phyloP scores from a whole-genome alignment of 1,140 invertebrate species.

The Episyrphus balteatus region DNA sequence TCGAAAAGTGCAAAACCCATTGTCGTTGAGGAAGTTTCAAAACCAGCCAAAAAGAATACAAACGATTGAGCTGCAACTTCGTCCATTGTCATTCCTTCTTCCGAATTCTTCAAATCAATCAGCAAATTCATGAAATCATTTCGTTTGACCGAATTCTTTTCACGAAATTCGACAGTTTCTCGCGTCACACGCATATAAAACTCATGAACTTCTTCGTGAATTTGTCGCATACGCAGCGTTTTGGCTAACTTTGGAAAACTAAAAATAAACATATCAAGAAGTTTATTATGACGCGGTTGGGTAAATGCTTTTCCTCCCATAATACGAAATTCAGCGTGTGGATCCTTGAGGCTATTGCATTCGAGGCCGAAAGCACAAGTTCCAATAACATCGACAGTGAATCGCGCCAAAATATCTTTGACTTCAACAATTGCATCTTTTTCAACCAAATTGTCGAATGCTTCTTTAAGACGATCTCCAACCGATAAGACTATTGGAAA shows the following conservation, averaged over 20 bases:
- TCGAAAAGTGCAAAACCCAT: slow-evolving; percentile 41
- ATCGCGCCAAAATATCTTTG: slow-evolving; percentile 35
- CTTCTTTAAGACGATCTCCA: slow-evolving; percentile 8
- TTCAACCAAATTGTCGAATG: slow-evolving; percentile 25
- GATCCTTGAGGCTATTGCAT: slow-evolving; percentile 34
- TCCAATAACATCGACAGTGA: slow-evolving; percentile 39
- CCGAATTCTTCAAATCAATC: slow-evolving; percentile 12
- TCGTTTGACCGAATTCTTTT: slow-evolving; percentile 21
- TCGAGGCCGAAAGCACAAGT: slow-evolving; percentile 37
- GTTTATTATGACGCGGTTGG: slow-evolving; percentile 9
- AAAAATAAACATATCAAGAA: slow-evolving; percentile 13
- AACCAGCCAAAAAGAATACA: slow-evolving; percentile 45
- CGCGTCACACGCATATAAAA: slow-evolving; percentile 28
- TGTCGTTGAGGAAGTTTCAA: slow-evolving; percentile 46
- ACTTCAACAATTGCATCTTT: slow-evolving; percentile 12
- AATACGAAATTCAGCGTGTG: slow-evolving; percentile 38
- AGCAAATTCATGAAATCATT: slow-evolving; percentile 32
- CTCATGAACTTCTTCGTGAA: slow-evolving; percentile 20
- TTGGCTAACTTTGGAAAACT: slow-evolving; percentile 18
- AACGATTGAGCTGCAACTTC: slow-evolving; percentile 37
- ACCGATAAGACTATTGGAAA: slow-evolving; percentile 30
- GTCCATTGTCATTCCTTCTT: slow-evolving; percentile 10
- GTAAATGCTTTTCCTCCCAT: slow-evolving; percentile 27
- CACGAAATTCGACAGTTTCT: slow-evolving; percentile 25
- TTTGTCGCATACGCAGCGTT: slow-evolving; percentile 23